Evolutionary conservation across 2,797 vertebrate species (phyloP).

Genomic region (Cyprinodon diabolis): DNA sequence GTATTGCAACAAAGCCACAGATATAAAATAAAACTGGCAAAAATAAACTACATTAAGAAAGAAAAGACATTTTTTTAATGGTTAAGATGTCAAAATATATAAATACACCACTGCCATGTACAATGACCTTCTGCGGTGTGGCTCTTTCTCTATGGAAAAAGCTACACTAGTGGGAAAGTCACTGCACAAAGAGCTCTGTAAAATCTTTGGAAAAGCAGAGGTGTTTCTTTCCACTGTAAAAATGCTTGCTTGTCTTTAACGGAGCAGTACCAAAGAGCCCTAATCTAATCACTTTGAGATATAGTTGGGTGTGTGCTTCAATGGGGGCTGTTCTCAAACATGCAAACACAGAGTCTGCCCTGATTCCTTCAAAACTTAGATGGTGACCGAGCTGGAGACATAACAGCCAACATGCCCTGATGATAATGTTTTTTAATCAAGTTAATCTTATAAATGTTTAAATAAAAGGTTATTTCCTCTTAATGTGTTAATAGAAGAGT

Average conservation of each 20-base stretch:
- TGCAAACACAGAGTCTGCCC: constrained; percentile 22
- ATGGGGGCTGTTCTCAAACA: constrained; percentile 14
- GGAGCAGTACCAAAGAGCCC: constrained; percentile 25
- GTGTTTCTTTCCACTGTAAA: constrained; percentile 37
- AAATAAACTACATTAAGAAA: neutral
- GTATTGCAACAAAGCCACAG: constrained; percentile 2
- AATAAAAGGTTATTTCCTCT: neutral
- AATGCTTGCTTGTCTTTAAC: constrained; percentile 25
- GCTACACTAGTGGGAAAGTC: constrained; percentile 4
- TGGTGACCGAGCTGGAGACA: constrained; percentile 22
- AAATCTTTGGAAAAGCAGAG: constrained; percentile 60
- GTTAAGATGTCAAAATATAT: constrained; percentile 4
- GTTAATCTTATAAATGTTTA: too few relatives aligned
- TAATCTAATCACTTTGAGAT: constrained; percentile 56
- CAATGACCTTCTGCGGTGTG: neutral
- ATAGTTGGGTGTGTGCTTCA: constrained; percentile 21
- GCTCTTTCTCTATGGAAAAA: constrained; percentile 18
- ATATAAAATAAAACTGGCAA: neutral
- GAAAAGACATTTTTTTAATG: neutral
- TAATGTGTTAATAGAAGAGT: neutral
- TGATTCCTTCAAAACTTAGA: constrained; percentile 27
- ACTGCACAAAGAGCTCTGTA: constrained; percentile 17
- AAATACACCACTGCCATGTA: neutral
- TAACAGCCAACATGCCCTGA: constrained; percentile 19
- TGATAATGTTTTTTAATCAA: constrained; percentile 51